Base-by-base conservation (phyloP, 2,113 vertebrate genomes). In the Ciconia boyciana region DNA sequence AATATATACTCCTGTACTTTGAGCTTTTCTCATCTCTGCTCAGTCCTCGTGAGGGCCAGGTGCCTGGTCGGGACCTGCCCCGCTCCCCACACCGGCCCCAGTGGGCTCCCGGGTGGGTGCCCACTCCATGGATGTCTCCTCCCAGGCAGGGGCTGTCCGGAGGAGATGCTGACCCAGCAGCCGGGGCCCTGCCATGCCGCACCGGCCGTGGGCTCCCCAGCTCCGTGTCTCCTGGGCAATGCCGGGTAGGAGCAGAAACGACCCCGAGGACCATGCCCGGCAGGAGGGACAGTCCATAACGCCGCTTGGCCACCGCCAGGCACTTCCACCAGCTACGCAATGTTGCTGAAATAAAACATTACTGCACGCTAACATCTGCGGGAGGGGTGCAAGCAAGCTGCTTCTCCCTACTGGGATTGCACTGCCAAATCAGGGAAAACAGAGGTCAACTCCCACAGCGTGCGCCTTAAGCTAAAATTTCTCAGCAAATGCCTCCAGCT, bases 51-150 rank as follows among this genome's bases (percentile, higher is more conserved):
- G 2, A 61, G n/a, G 34, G 4, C 29, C 20, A 16, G 31, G 69
- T 13, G 31, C 49, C 49, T 19, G 28, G 13, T 2, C 0, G 14
- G 44, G 75, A 58, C 24, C 49, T 16, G 16, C 29, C 18, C 69
- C 0, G 1, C 41, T 10, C n/a, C 46, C 66, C 16, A 4, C 0
- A 3, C 72, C 4, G 18, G 26, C 51, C 22, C 28, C 17, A 52
- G 34, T 21, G 66, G 72, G 57, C 22, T 87, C 61, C 76, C 1
- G 1, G 32, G 15, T 13, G 39, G 31, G 41, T 20, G 49, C 24
- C 36, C 32, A n/a, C 32, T 19, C 41, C 0, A 1, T 2, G 18
- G 66, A 54, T 4, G 1, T 31, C 64, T 22, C 22, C 70, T 29
- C 29, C 22, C 29, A 6, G 58, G 58, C 16, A 36, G 44, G 24